Evolutionary conservation across 2,888 invertebrate genomes (phyloP).

Genomic region (Philaethria dido): DNA sequence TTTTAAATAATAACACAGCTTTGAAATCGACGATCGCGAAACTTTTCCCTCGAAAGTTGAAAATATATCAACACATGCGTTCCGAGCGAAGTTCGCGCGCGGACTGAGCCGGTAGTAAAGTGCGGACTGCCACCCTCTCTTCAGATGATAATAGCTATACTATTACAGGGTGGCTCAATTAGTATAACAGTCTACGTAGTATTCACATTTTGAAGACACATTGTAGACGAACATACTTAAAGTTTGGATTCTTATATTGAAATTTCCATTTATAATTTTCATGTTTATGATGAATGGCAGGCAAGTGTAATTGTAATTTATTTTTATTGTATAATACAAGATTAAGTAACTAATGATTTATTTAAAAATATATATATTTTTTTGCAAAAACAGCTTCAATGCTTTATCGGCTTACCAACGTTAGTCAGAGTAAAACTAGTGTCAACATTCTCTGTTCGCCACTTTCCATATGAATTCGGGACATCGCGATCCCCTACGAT

Average conservation of each 20-base stretch:
- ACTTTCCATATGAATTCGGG: no score
- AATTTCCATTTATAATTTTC: background rate
- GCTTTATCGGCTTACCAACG: no score
- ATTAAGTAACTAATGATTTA: no score
- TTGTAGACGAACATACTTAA: constrained; percentile 7
- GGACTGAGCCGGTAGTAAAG: constrained; percentile 53
- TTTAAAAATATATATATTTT: no score
- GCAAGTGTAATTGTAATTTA: background rate
- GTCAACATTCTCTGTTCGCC: no score
- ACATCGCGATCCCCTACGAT: no score
- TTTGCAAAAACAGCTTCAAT: no score
- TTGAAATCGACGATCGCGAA: constrained; percentile 50
- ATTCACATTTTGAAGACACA: constrained; percentile 32
- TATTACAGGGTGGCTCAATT: constrained; percentile 46
- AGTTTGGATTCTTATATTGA: background rate
- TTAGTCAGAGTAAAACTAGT: no score
- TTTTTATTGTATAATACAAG: no score
- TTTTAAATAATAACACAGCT: background rate
- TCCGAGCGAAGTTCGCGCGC: constrained; percentile 50
- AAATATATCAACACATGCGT: constrained; percentile 51
- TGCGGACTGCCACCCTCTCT: constrained; percentile 37
- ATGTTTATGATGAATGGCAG: no score
- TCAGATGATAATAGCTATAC: constrained; percentile 44
- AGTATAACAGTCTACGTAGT: constrained; percentile 40
- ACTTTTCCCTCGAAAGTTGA: constrained; percentile 69